phyloP scores from a whole-genome alignment of 2,888 invertebrate genomes.

The Acanthopleura granulata region DNA sequence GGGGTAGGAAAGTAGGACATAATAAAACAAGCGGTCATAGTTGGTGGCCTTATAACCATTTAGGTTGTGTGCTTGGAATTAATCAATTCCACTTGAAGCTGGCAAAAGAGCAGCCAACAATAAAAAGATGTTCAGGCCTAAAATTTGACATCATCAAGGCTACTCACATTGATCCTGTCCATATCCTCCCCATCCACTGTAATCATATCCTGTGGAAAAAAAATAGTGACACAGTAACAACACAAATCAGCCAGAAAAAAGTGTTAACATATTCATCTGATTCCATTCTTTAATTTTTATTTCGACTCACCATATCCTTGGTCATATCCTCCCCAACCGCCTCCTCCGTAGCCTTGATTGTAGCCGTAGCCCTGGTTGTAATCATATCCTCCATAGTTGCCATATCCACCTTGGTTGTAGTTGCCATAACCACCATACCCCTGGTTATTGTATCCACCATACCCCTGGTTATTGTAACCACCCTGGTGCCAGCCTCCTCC shows the following conservation, averaged over 20 bases:
- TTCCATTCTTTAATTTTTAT: background rate
- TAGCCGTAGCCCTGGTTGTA: constrained; percentile 38
- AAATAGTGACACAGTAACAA: no score
- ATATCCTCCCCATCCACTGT: constrained; percentile 49
- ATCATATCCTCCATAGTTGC: constrained; percentile 72
- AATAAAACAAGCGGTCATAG: no score
- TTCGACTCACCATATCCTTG: constrained; percentile 29
- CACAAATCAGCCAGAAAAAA: no score
- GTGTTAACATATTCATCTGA: no score
- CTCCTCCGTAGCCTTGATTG: constrained; percentile 57
- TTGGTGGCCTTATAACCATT: no score
- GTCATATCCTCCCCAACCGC: constrained; percentile 44
- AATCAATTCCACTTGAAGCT: no score
- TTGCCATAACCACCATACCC: constrained; percentile 38
- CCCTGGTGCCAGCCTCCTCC: constrained; percentile 56
- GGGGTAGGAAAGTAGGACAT: no score
- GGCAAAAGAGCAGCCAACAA: no score
- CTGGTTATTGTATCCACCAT: constrained; percentile 72
- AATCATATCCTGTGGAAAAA: constrained; percentile 36
- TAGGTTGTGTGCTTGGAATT: no score
- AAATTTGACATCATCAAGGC: background rate
- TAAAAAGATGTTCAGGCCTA: no score
- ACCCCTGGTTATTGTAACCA: constrained; percentile 68
- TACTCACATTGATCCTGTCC: constrained; percentile 29
- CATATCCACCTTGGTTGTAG: constrained; percentile 34